A percentile compares a stretch with the other conserved stretches of the same genome.
phyloP scores from a whole-genome alignment of 2,888 invertebrate genomes.

The Drosophila lutescens region DNA sequence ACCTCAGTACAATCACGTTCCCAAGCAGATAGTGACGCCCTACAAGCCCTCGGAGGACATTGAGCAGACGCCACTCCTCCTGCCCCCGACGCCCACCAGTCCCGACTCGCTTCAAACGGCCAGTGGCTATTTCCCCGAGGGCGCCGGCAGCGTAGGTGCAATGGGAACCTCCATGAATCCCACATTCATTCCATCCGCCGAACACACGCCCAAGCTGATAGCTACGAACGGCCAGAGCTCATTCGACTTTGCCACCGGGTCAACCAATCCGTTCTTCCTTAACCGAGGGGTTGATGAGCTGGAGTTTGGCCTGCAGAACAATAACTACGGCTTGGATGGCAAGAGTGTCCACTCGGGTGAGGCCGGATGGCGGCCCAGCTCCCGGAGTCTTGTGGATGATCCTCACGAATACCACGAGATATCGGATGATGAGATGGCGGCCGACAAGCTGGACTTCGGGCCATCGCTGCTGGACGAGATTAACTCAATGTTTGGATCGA shows the following conservation, averaged over 20 bases:
- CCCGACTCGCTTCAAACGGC: conserved; percentile 84
- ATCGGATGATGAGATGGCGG: conserved; percentile 89
- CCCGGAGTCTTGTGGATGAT: conserved; percentile 76
- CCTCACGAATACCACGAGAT: conserved; percentile 93
- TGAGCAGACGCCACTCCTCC: conserved; percentile 88
- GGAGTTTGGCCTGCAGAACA: conserved; percentile 81
- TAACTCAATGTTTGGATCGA: conserved; percentile 92
- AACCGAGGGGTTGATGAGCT: conserved; percentile 63
- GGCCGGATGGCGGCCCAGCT: conserved; percentile 63
- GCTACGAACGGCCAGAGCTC: conserved; percentile 80
- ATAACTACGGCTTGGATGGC: conserved; percentile 82
- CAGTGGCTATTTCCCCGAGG: conserved; percentile 84
- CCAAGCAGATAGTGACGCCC: conserved; percentile 94
- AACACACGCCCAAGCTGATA: conserved; percentile 83
- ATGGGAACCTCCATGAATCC: conserved; percentile 82
- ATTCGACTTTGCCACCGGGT: conserved; percentile 80
- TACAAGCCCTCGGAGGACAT: conserved; percentile 94
- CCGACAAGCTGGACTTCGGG: conserved; percentile 89
- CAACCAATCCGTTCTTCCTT: conserved; percentile 83
- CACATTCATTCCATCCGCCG: conserved; percentile 83
- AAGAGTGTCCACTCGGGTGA: conserved; percentile 54
- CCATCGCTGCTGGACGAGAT: conserved; percentile 96
- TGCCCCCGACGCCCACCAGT: conserved; percentile 85
- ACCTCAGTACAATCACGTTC: conserved; percentile 90
- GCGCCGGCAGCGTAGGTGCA: conserved; percentile 56